phyloP scores from a whole-genome alignment of 2,113 vertebrate genomes.

The Peromyscus polionotus region DNA sequence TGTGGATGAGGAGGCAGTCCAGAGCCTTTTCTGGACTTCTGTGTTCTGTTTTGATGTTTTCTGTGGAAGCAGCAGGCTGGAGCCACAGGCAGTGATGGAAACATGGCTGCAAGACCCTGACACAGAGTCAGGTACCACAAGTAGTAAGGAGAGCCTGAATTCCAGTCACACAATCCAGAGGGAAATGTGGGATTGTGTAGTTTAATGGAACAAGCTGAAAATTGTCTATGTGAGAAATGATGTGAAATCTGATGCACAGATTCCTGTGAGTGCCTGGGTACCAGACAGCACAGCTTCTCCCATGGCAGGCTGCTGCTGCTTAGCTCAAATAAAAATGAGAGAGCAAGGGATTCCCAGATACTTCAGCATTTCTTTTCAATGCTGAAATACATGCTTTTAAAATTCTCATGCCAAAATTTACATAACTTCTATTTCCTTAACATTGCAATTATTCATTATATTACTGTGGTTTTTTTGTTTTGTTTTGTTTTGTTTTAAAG shows the following conservation, averaged over 20 bases:
- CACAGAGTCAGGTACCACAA: background rate
- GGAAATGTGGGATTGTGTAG: background rate
- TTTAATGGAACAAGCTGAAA: slow-evolving; percentile 57
- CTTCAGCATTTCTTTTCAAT: background rate
- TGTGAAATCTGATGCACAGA: slow-evolving; percentile 64
- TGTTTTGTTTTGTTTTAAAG: background rate
- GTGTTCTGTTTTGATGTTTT: accelerated
- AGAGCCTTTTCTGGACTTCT: too few species aligned
- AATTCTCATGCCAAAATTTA: slow-evolving; percentile 52
- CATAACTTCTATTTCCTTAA: slow-evolving; percentile 56
- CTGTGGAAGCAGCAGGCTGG: background rate
- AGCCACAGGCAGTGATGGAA: background rate
- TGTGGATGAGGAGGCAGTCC: too few species aligned
- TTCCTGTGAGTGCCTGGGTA: background rate
- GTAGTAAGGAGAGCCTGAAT: background rate
- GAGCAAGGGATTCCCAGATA: background rate
- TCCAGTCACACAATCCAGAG: slow-evolving; percentile 36
- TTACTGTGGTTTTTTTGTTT: background rate
- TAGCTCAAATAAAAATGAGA: slow-evolving; percentile 60
- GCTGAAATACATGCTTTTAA: slow-evolving; percentile 59
- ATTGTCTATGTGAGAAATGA: slow-evolving; percentile 19
- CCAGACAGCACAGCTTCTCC: slow-evolving; percentile 45
- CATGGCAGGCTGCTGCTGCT: background rate
- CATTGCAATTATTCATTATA: slow-evolving; percentile 53
- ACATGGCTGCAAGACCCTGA: too few species aligned